Evolutionary conservation across 2,888 invertebrate genomes (phyloP).

Genomic region (Pyrrhosoma nymphula): DNA sequence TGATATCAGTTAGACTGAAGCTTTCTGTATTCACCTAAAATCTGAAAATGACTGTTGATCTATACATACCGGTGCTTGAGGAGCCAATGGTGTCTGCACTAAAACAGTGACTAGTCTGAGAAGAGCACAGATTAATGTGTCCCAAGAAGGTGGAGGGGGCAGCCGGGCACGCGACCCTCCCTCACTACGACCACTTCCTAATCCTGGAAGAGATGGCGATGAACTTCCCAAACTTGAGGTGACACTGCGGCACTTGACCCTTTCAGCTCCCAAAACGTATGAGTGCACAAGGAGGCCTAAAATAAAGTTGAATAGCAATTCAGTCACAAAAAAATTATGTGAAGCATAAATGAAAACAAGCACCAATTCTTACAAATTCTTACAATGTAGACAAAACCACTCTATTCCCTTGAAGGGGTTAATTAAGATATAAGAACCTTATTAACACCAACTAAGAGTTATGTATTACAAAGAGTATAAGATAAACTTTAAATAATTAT

Average conservation of each 20-base stretch:
- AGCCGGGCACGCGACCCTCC: slow-evolving; percentile 81
- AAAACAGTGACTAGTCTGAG: slow-evolving; percentile 84
- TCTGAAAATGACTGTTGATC: too few species aligned
- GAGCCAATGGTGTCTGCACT: slow-evolving; percentile 81
- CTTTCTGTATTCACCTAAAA: too few species aligned
- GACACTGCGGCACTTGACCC: slow-evolving; percentile 80
- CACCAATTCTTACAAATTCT: background rate
- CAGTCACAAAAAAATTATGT: background rate
- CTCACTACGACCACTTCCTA: slow-evolving; percentile 88
- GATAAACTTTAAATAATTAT: too few species aligned
- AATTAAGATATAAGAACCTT: too few species aligned
- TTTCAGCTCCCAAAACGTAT: slow-evolving; percentile 80
- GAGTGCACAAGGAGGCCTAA: slow-evolving; percentile 80
- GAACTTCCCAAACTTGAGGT: slow-evolving; percentile 75
- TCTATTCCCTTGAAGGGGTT: too few species aligned
- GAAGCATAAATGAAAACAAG: background rate
- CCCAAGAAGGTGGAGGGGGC: slow-evolving; percentile 85
- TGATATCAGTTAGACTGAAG: too few species aligned
- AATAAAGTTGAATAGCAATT: slow-evolving; percentile 23
- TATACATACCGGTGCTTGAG: slow-evolving; percentile 77
- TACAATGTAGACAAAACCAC: background rate
- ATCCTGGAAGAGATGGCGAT: slow-evolving; percentile 82
- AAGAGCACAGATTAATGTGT: slow-evolving; percentile 85
- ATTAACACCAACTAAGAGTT: too few species aligned
- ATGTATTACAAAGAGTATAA: too few species aligned